Conservation (phyloP, 2,888 invertebrate species). For the Torymus texanus region DNA sequence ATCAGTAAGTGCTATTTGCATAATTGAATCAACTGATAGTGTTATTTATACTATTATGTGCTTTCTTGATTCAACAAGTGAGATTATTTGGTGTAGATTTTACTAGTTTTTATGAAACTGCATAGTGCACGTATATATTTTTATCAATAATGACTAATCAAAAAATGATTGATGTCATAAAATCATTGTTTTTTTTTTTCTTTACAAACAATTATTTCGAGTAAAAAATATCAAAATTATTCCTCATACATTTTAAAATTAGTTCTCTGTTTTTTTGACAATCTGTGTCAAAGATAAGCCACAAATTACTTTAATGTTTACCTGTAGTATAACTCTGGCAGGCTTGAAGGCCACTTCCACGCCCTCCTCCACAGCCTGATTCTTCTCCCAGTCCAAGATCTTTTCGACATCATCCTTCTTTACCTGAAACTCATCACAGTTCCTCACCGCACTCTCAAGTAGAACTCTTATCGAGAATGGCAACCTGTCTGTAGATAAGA, state of each 20-base stretch:
- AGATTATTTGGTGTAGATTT: too few species aligned
- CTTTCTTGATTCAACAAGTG: neutral
- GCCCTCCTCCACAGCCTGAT: conserved; percentile 81
- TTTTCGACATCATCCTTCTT: conserved; percentile 89
- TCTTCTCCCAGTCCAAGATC: conserved; percentile 91
- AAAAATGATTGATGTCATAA: neutral
- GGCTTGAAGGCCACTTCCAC: conserved; percentile 98
- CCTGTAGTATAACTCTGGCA: conserved; percentile 95
- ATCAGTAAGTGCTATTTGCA: conserved; percentile 33
- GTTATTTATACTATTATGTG: conserved; percentile 24
- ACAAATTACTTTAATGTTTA: conserved; percentile 69
- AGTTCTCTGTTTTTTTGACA: too few species aligned
- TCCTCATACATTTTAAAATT: too few species aligned
- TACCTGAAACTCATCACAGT: conserved; percentile 97
- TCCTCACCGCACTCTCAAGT: conserved; percentile 95
- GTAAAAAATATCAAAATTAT: neutral
- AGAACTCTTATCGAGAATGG: conserved; percentile 95
- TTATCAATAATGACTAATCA: conserved; percentile 24
- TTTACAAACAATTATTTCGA: neutral
- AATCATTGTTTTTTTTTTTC: neutral
- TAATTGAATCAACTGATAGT: conserved; percentile 13
- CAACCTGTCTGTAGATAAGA: conserved; percentile 79
- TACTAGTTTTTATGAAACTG: conserved; percentile 14
- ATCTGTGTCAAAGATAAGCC: neutral
- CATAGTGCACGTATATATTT: neutral